Evolutionary conservation across 2,797 vertebrate genomes (phyloP), one percentile per base, ranked within the genome.

Genomic region (Danio albolineatus): DNA sequence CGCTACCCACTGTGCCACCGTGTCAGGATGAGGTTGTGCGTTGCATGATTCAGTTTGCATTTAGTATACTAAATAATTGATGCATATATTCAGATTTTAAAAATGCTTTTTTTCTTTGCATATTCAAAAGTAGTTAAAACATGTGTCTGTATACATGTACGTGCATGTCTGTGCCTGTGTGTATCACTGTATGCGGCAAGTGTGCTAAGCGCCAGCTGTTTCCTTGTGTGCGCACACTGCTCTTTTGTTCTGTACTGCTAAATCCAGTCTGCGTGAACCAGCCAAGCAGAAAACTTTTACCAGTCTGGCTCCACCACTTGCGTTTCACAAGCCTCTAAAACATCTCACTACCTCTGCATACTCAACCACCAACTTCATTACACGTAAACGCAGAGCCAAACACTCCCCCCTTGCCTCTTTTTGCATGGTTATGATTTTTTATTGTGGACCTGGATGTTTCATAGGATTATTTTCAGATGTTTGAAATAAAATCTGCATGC

Each of bases 221-320:
- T 59, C 12, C 54, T 65, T 28, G 78, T 76, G 81, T 74, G 56
- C 9, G 21, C 60, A 85, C 71, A 85, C 72, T 79, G 75, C 67
- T 76, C 76, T 73, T 83, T 81, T 85, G 84, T 85, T 72, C 78
- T 71, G 64, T 56, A 60, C 57, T 78, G 49, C 57, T 75, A 78
- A 75, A 81, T 80, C 70, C 59, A 64, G 66, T 71, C 72, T 64
- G 62, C 74, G 72, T 73, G 80, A 79, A 44, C 28, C 72, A 81
- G 61, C 72, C 82, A 83, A 79, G 66, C 82, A 79, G 66, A 85
- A 81, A 79, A 72, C 79, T 73, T n/a, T 85, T 51, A 79, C 61
- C 54, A 76, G 82, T 78, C 67, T 73, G 72, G 66, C 72, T 64
- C 51, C 48, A 81, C 48, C 10, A 44, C 72, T 83, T 78, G 51